phyloP scores from a whole-genome alignment of 2,797 vertebrate species.

The Vultur gryphus region DNA sequence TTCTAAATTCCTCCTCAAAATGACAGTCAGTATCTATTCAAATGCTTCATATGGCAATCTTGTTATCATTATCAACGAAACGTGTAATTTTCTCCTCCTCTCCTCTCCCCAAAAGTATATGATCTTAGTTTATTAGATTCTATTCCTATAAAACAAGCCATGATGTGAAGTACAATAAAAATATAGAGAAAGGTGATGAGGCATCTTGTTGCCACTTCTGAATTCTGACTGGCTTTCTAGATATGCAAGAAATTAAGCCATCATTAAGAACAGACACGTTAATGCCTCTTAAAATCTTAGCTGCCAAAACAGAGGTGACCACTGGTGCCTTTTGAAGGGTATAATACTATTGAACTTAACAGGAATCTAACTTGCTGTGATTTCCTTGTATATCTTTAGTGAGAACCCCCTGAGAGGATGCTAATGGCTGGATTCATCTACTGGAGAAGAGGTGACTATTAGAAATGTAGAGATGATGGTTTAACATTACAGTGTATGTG shows the following conservation, averaged over 20 bases:
- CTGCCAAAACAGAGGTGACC: not conserved
- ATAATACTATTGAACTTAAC: not conserved
- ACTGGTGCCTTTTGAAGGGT: not conserved
- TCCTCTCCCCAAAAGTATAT: not conserved
- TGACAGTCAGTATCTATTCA: not conserved
- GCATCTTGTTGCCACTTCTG: not conserved
- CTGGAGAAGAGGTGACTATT: not conserved
- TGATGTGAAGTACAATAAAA: not conserved
- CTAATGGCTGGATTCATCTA: not conserved
- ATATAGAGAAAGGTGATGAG: not conserved
- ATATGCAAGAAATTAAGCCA: not conserved
- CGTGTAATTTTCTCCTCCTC: slow-evolving; percentile 17
- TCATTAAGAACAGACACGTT: not conserved
- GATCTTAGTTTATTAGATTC: slow-evolving; percentile 18
- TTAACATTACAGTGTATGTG: not conserved
- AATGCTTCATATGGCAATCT: not conserved
- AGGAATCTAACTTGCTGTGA: not conserved
- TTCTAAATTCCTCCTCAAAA: slow-evolving; percentile 22
- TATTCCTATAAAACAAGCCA: not conserved
- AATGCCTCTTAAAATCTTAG: not conserved
- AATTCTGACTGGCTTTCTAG: not conserved
- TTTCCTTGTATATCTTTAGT: not conserved
- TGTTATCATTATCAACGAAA: slow-evolving; percentile 31
- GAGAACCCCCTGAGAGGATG: not conserved
- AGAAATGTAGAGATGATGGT: slow-evolving; percentile 14